A percentile compares a stretch with the other conserved stretches of the same genome.
phyloP scores from a whole-genome alignment of 1,140 invertebrate species.

The Augochlora pura region DNA sequence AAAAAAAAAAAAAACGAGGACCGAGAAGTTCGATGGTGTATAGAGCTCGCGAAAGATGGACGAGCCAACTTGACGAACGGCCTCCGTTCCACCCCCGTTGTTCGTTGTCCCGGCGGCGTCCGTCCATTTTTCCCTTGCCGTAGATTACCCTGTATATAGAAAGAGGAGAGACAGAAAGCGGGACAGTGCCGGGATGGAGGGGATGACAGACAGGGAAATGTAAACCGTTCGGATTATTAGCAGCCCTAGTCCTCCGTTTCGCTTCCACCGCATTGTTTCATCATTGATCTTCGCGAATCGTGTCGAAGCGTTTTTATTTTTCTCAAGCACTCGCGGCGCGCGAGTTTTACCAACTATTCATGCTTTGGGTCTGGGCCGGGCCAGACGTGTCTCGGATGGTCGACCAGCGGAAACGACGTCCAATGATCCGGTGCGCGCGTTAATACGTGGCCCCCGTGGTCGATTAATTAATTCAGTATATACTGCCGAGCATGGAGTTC shows the following conservation, averaged over 20 bases:
- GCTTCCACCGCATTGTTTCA: neutral
- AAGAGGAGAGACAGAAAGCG: slow-evolving; percentile 10
- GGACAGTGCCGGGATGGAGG: too few relatives aligned
- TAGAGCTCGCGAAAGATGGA: neutral
- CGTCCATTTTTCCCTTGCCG: neutral
- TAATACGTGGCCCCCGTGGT: too few relatives aligned
- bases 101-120: neutral
- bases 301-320: neutral
- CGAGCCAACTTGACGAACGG: neutral
- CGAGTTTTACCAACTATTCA: neutral
- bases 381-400: neutral
- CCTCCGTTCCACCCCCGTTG: neutral
- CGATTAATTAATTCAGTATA: too few relatives aligned
- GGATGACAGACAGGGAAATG: neutral
- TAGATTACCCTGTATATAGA: neutral
- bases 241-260: slow-evolving; percentile 37
- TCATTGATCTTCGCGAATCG: slow-evolving; percentile 22
- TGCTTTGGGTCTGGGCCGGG: neutral
- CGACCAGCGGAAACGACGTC: neutral
- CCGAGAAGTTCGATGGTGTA: neutral
- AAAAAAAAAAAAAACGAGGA: too few relatives aligned
- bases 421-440: neutral
- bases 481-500: too few relatives aligned
- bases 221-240: slow-evolving; percentile 7
- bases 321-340: neutral